Evolutionary conservation across 2,113 vertebrate genomes (phyloP).

Genomic region (Toxotes jaculatrix): DNA sequence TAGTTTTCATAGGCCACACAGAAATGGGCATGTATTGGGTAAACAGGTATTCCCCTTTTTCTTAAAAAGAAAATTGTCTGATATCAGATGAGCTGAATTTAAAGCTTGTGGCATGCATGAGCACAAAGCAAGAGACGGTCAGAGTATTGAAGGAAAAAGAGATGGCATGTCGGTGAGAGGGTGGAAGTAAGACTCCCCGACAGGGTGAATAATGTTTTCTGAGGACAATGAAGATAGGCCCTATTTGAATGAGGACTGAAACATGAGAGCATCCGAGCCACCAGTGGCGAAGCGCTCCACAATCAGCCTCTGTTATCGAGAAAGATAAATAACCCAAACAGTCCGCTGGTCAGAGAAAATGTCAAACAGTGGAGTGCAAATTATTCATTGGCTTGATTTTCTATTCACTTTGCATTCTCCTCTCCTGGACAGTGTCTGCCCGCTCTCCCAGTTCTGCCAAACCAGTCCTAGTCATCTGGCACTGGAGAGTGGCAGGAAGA

Average conservation of each 20-base stretch:
- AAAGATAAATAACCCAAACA: slow-evolving; percentile 72
- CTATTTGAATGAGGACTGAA: slow-evolving; percentile 76
- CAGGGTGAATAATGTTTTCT: slow-evolving; percentile 72
- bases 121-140: slow-evolving; percentile 14
- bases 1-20: neutral
- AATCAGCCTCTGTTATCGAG: slow-evolving; percentile 71
- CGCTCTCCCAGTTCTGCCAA: slow-evolving; percentile 38
- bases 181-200: slow-evolving; percentile 71
- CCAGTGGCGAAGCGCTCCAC: slow-evolving; percentile 61
- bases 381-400: slow-evolving; percentile 74
- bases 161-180: slow-evolving; percentile 40
- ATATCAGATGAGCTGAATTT: slow-evolving; percentile 29
- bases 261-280: slow-evolving; percentile 76
- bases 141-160: slow-evolving; percentile 53
- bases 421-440: slow-evolving; percentile 58
- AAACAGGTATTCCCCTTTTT: neutral
- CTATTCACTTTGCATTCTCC: slow-evolving; percentile 65
- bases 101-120: slow-evolving; percentile 4
- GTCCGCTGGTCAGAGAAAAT: slow-evolving; percentile 56
- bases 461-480: slow-evolving; percentile 53
- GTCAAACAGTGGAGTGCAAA: slow-evolving; percentile 58
- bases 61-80: neutral
- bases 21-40: neutral
- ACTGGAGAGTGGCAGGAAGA: slow-evolving; percentile 38
- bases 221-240: slow-evolving; percentile 76